These are phyloP conservation scores for Sipha flava DNA, from an alignment of 1,140 invertebrate genomes.

Conservation along the genomic window DNA sequence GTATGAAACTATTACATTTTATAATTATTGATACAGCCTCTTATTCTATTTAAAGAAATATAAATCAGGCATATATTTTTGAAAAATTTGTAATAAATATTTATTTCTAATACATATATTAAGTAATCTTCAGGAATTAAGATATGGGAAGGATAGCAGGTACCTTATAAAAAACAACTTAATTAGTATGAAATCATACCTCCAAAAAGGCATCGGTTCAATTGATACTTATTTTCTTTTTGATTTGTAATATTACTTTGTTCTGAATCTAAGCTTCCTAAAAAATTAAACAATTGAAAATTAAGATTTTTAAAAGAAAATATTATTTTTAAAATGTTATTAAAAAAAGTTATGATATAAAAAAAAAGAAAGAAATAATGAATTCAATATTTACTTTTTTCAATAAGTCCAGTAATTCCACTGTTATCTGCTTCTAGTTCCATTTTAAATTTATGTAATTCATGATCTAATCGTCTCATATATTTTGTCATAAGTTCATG, in stretches of 20 bases:
- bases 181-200: too few species aligned
- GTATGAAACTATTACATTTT: too few species aligned
- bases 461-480: conserved; percentile 82
- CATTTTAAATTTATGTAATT: conserved; percentile 95
- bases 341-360: background rate
- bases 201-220: conserved; percentile 17
- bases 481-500: conserved; percentile 91
- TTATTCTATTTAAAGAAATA: too few species aligned
- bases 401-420: conserved; percentile 91
- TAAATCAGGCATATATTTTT: too few species aligned
- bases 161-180: too few species aligned
- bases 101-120: too few species aligned
- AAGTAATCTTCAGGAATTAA: too few species aligned
- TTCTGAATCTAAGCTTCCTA: conserved; percentile 34
- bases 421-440: conserved; percentile 97
- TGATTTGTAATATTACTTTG: conserved; percentile 40
- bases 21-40: too few species aligned
- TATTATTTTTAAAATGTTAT: background rate
- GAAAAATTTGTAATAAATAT: too few species aligned
- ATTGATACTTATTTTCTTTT: conserved; percentile 47
- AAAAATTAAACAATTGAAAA: too few species aligned
- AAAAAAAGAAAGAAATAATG: conserved; percentile 4
- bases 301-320: background rate
- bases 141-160: too few species aligned
- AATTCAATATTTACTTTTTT: conserved; percentile 55